Evolutionary conservation across 2,113 vertebrate genomes (phyloP), one percentile per base, ranked within the genome.

Genomic region (Brevimyrus niger): DNA sequence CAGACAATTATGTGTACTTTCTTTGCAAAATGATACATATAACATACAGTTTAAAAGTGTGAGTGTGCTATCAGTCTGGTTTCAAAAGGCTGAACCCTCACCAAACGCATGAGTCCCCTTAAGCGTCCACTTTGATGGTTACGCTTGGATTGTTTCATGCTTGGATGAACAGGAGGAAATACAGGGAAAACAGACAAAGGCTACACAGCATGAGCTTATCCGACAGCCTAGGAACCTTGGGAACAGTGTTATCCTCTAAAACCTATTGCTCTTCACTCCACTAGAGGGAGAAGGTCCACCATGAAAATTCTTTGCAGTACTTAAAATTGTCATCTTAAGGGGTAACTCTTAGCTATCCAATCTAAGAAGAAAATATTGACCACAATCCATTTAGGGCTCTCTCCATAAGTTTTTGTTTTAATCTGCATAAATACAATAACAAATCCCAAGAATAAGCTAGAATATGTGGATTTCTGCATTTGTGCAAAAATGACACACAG

Each of bases 201-300:
- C 31, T 80, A 19, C 73, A 80, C 73, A 80, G 73, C n/a, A 27
- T 73, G 27, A 73, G 65, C 35, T 80, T 42, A 42, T 42, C 15
- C 4, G 3, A 13, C 23, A 86, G 21, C 47, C 1, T 23, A 31
- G 6, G 23, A 50, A 31, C 44, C 83, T n/a, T 47, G n/a, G 3
- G 46, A 11, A 46, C 82, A 46, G 19, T 3, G 6, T 21, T 38
- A 58, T 87, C 5, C 35, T 87, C 38, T 61, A 38, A 61, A 65
- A 61, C 17, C 17, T 50, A 51, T 86, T 53, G 13, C 85, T 51
- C 23, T 50, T 61, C 3, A 11, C 31, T 15, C 94, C 96, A 94
- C 93, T 84, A 95, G 95, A 93, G 91, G 95, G 95, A 83, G 94
- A 92, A 88, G 6, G 55, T 1, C 38, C 21, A 15, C 35, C 86